Conservation (phyloP, 2,888 invertebrate genomes). For the Apantesis nais region DNA sequence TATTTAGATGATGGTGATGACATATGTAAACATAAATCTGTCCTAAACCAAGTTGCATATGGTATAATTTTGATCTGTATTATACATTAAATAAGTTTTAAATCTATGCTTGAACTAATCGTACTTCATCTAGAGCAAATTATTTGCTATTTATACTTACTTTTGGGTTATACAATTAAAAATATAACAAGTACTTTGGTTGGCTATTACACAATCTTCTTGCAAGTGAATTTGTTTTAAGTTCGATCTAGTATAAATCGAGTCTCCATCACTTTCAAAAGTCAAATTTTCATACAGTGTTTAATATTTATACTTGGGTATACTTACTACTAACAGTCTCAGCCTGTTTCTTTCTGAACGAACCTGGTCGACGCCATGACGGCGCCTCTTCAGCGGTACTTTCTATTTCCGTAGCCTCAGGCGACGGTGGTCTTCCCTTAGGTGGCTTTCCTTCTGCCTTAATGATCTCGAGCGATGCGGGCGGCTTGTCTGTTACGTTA, state of each 20-base stretch:
- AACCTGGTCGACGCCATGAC: slow-evolving; percentile 77
- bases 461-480: slow-evolving; percentile 65
- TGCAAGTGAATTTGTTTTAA: too few species aligned
- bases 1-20: too few species aligned
- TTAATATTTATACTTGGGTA: background rate
- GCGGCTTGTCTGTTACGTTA: slow-evolving; percentile 66
- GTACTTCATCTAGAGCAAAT: too few species aligned
- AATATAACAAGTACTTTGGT: too few species aligned
- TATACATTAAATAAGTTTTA: too few species aligned
- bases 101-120: too few species aligned
- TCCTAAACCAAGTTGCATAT: too few species aligned
- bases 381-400: slow-evolving; percentile 67
- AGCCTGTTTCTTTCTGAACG: slow-evolving; percentile 69
- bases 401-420: slow-evolving; percentile 61
- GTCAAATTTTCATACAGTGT: background rate
- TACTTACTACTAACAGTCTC: slow-evolving; percentile 67
- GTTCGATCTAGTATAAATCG: background rate
- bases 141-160: too few species aligned
- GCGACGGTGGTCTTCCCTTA: slow-evolving; percentile 72
- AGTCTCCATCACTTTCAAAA: background rate
- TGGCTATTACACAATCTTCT: too few species aligned
- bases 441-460: slow-evolving; percentile 81
- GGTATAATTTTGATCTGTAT: too few species aligned
- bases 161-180: too few species aligned
- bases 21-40: too few species aligned